Evolutionary conservation across 2,888 invertebrate species (phyloP), one percentile per base, ranked within the genome.

Genomic region (Tanytarsus gracilentus): DNA sequence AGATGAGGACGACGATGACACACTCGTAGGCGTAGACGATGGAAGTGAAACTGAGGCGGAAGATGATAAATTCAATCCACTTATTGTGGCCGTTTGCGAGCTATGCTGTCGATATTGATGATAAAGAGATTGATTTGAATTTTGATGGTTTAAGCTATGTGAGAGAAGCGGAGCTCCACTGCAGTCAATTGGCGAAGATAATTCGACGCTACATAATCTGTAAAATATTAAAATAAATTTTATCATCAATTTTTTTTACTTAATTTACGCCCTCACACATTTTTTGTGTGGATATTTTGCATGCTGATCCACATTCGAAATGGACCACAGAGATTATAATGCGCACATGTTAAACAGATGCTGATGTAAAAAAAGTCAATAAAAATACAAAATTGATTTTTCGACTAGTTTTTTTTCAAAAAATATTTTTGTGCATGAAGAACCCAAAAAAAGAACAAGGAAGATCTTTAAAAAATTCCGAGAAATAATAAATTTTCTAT

Each of bases 111-210:
- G 18, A 49, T 51, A 51, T 39, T 30, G 60, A 61, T 56, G 56
- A 25, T 36, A 36, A 49, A 59, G 59, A 3, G 60, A 55, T 5
- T 58, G 50, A 30, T 21, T 26, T 61, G 1, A 65, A 63, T 61
- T 63, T 55, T 62, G 62, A 61, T 63, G 53, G 21, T 61, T 44
- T 51, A 48, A 61, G 48, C 64, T 63, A 55, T 62, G 62, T 51
- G 18, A 18, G 8, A 63, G 64, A 61, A 64, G 62, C 52, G 62
- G 66, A 26, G 62, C 64, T 21, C 9, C 18, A 16, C 23, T 58
- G 26, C 58, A 58, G 29, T 58, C 44, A 44, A 26, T 58, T 23
- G 44, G 58, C 18, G 21, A 23, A n/a, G 58, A 48, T 7, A 58
- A 9, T 8, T 58, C 58, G 23, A 30, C 21, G 30, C 48, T 58